A percentile compares a stretch with the other conserved stretches of the same genome.
Conservation (phyloP, 2,113 vertebrate species). For the Ophiodon elongatus region DNA sequence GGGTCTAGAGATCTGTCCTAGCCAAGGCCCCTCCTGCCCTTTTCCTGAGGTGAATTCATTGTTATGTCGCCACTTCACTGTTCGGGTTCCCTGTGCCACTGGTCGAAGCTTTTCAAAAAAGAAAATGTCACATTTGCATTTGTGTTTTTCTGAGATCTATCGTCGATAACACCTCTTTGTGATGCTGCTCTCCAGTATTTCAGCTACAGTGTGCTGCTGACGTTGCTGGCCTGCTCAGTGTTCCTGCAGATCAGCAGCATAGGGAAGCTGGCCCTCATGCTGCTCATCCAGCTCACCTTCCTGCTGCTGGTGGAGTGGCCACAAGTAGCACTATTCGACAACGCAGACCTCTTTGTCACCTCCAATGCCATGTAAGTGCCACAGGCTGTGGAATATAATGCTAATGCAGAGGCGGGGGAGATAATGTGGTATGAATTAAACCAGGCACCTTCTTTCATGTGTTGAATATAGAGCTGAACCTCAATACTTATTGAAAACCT, state of each 20-base stretch:
- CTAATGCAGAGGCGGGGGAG: neutral
- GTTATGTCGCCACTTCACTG: neutral
- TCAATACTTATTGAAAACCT: neutral
- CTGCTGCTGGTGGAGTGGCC: conserved; percentile 94
- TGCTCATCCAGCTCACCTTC: conserved; percentile 91
- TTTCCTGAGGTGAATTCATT: conserved; percentile 90
- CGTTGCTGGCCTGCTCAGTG: conserved; percentile 95
- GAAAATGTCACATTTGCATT: conserved; percentile 56
- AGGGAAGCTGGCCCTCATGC: conserved; percentile 93
- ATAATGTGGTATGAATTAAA: neutral
- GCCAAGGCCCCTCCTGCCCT: conserved; percentile 86
- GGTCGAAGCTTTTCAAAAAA: neutral
- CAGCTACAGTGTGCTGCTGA: conserved; percentile 93
- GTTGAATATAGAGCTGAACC: too few relatives aligned
- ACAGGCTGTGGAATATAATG: neutral
- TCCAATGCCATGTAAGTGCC: conserved; percentile 93
- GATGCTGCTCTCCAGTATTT: conserved; percentile 88
- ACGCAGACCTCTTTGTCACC: conserved; percentile 93
- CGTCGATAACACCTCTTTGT: conserved; percentile 35
- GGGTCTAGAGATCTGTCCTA: conserved; percentile 86
- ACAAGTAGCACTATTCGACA: conserved; percentile 93
- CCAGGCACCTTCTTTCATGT: neutral
- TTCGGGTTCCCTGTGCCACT: neutral
- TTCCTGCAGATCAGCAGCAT: conserved; percentile 99
- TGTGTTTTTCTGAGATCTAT: conserved; percentile 8